These are phyloP conservation scores for Dryoscopus gambensis DNA, from an alignment of 2,113 vertebrate species.

Conservation along the genomic window DNA sequence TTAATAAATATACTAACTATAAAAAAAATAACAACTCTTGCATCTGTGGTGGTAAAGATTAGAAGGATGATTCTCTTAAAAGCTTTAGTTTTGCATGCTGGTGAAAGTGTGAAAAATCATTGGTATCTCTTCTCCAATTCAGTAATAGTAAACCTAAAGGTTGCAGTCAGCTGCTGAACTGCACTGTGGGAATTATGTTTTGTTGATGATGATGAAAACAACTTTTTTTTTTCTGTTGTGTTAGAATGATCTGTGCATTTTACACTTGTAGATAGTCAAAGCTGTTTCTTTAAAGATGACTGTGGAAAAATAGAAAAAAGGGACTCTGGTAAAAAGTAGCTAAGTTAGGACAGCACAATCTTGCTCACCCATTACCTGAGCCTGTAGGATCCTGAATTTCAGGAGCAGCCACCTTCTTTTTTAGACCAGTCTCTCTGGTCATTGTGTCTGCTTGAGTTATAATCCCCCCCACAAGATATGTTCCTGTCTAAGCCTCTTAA, in stretches of 20 bases:
- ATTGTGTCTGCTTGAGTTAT: rapidly evolving
- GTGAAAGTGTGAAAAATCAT: neutral
- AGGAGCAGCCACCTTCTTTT: neutral
- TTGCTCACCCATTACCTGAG: neutral
- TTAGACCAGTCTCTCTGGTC: neutral
- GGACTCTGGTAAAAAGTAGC: neutral
- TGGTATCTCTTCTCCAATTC: neutral
- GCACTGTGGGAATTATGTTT: neutral
- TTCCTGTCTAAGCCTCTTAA: neutral
- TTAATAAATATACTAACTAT: neutral
- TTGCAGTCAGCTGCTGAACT: neutral
- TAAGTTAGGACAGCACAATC: neutral
- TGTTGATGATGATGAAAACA: neutral
- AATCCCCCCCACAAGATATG: neutral
- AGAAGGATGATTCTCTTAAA: neutral
- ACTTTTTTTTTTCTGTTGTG: neutral
- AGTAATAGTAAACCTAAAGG: neutral
- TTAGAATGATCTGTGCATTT: neutral
- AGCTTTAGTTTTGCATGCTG: neutral
- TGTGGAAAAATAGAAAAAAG: neutral
- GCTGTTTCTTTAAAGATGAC: neutral
- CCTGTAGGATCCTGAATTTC: neutral
- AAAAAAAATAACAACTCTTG: neutral
- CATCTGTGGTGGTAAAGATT: neutral
- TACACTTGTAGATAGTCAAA: neutral